Base-by-base conservation (phyloP, 2,113 vertebrate species). In the Dipodomys stephensi region DNA sequence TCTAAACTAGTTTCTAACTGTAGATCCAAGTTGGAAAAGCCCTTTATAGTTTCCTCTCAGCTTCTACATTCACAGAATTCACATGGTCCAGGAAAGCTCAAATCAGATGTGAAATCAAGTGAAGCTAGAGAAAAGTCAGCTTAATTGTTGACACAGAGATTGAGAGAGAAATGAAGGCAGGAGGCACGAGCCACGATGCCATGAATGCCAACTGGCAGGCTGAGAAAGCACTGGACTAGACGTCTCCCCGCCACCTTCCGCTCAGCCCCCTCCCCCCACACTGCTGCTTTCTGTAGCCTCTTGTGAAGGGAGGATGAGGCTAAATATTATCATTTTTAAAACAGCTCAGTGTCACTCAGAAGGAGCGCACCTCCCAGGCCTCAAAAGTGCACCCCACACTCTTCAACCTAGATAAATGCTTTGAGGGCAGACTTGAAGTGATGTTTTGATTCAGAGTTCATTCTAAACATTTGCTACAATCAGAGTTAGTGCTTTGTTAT, bases 371-470 rank as follows among this genome's bases (percentile, higher is more conserved):
- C 30, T 84, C 39, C 22, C 30, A 16, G 0, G 67, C 57, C 62
- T 72, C 28, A 82, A 22, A 32, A 86, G 13, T 65, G 88, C 35
- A 86, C 74, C 16, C 46, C 77, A 88, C 46, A 84, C n/a, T 87
- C 27, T 92, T 95, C 83, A 90, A 78, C 73, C 68, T 32, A 65
- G 73, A 39, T 71, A 93, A 92, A 81, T 53, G 39, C 13, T 80
- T 89, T 30, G 60, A 83, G 39, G 30, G 19, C 27, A 81, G 44
- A 83, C 46, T 93, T n/a, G 22, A 89, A 69, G 23, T 68, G 16
- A 77, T 81, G 13, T 71, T 86, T 80, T 85, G 71, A 65, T 87
- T 91, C 91, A 96, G 94, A 92, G 28, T 82, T 92, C 78, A 95
- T 93, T 91, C 49, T 88, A 88, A 90, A 85, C 80, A 88, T 68